phyloP scores from a whole-genome alignment of 1,140 invertebrate genomes.

The Drosophila nebulosa region DNA sequence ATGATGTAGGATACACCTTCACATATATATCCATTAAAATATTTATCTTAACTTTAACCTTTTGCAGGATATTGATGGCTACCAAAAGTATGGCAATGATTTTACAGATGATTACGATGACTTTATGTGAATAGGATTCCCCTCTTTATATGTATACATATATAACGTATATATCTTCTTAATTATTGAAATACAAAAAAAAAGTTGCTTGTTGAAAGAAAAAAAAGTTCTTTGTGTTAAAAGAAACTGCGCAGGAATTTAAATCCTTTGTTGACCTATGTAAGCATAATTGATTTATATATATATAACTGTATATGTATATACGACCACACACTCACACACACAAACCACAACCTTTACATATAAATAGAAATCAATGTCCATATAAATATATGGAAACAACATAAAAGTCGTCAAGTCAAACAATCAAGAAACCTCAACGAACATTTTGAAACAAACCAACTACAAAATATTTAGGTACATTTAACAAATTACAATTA shows the following conservation, averaged over 20 bases:
- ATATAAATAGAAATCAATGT: slow-evolving; percentile 25
- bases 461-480: slow-evolving; percentile 46
- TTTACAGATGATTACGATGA: slow-evolving; percentile 86
- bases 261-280: slow-evolving; percentile 66
- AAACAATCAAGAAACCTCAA: slow-evolving; percentile 75
- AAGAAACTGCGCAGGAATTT: slow-evolving; percentile 69
- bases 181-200: slow-evolving; percentile 59
- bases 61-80: slow-evolving; percentile 81
- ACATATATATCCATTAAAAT: neutral
- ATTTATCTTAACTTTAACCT: slow-evolving; percentile 12
- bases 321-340: slow-evolving; percentile 34
- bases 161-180: slow-evolving; percentile 45
- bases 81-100: slow-evolving; percentile 81
- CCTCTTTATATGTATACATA: slow-evolving; percentile 2
- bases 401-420: slow-evolving; percentile 59
- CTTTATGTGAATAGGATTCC: slow-evolving; percentile 84
- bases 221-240: slow-evolving; percentile 63
- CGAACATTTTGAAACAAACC: slow-evolving; percentile 54
- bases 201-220: slow-evolving; percentile 65
- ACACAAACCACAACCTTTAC: too few species aligned
- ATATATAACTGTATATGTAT: slow-evolving; percentile 40
- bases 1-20: slow-evolving; percentile 83
- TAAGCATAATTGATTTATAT: slow-evolving; percentile 45
- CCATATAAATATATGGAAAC: slow-evolving; percentile 4
- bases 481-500: slow-evolving; percentile 20